phyloP scores from a whole-genome alignment of 64 coral and sea anemone genomes.

The Platygyra sinensis region DNA sequence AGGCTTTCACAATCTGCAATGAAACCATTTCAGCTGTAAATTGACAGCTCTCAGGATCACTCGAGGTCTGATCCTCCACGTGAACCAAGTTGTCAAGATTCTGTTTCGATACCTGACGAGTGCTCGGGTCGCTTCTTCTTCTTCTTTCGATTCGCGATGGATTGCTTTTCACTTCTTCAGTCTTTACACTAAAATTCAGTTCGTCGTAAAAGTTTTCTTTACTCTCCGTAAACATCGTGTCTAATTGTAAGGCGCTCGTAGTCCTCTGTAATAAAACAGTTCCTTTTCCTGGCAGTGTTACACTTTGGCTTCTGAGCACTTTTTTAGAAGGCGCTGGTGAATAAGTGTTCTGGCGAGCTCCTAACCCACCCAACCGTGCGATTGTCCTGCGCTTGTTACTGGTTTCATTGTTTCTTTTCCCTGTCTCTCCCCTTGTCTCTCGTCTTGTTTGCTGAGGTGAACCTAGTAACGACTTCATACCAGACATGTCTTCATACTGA shows the following conservation, averaged over 20 bases:
- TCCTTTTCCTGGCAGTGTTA: not conserved
- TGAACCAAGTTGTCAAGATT: not conserved
- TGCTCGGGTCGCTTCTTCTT: not conserved
- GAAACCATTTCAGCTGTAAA: not conserved
- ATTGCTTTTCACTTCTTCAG: not conserved
- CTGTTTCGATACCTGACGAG: not conserved
- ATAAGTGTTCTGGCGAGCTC: not conserved
- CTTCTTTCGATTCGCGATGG: conserved; percentile 2
- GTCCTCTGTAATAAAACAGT: conserved; percentile 3
- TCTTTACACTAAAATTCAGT: not conserved
- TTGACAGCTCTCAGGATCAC: not conserved
- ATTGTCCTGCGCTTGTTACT: not conserved
- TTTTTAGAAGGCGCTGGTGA: not conserved
- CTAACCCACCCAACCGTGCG: not conserved
- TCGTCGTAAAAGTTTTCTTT: conserved; percentile 13
- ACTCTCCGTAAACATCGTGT: not conserved
- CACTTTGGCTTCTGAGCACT: conserved; percentile 12
- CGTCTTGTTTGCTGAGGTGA: not conserved
- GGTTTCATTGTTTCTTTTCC: not conserved
- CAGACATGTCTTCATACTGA: conserved; percentile 30
- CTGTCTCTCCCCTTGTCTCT: not conserved
- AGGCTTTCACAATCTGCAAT: not conserved
- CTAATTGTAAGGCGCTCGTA: conserved; percentile 5
- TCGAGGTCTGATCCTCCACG: not conserved
- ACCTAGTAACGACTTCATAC: not conserved